Evolutionary conservation across 37 sponge, comb jelly and placozoan species (phyloP).

Genomic region (Agelas oroides): DNA sequence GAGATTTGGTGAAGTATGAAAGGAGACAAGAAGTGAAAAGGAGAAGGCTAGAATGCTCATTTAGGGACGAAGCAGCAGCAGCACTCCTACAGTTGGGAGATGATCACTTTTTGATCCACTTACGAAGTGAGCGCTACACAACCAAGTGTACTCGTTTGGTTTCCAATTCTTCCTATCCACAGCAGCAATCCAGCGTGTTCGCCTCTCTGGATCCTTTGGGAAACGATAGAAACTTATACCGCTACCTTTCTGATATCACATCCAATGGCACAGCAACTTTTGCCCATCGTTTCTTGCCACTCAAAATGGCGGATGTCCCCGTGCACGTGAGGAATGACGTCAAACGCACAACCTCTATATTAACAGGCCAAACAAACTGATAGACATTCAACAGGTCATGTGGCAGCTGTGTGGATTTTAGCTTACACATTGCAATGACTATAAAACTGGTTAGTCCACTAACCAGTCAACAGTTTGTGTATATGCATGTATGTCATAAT

Average conservation of each 20-base stretch:
- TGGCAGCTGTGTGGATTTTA: no score
- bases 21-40: no score
- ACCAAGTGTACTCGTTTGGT: constrained; percentile 49
- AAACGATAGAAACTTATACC: constrained; percentile 51
- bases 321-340: no score
- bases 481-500: no score
- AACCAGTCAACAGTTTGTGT: no score
- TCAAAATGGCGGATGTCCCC: constrained; percentile 34
- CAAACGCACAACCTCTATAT: no score
- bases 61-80: constrained; percentile 54
- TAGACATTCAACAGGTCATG: no score
- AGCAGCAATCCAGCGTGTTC: constrained; percentile 60
- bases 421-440: no score
- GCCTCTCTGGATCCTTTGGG: constrained; percentile 40
- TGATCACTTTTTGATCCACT: constrained; percentile 58
- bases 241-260: constrained; percentile 45
- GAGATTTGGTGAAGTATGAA: no score
- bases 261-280: constrained; percentile 65
- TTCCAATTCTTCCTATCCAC: constrained; percentile 45
- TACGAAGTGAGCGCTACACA: constrained; percentile 63
- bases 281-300: constrained; percentile 55
- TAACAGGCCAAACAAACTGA: no score
- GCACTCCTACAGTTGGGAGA: constrained; percentile 33
- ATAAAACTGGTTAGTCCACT: no score
- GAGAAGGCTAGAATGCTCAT: no score